Conservation (phyloP, 2,888 invertebrate genomes). For the Odontomyia ornata region DNA sequence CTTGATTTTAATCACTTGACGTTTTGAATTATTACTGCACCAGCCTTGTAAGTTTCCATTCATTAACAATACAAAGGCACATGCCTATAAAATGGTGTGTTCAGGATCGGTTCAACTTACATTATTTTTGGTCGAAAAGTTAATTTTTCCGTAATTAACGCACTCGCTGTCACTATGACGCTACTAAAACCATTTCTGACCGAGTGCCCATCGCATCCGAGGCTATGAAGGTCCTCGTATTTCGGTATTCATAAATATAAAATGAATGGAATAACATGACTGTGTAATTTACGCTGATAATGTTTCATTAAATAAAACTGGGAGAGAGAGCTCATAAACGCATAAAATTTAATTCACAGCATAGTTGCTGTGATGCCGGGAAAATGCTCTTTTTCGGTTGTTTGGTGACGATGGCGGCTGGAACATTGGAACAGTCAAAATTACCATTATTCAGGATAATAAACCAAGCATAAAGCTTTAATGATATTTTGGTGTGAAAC, state of each 20-base stretch:
- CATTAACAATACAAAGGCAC: not conserved
- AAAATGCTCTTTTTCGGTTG: not conserved
- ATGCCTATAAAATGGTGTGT: not conserved
- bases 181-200: not conserved
- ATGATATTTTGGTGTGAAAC: not conserved
- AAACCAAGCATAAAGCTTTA: constrained; percentile 32
- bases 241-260: not conserved
- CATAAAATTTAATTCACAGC: constrained; percentile 33
- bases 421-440: not conserved
- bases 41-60: not conserved
- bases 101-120: not conserved
- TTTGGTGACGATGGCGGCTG: not conserved
- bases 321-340: constrained; percentile 19
- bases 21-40: constrained; percentile 27
- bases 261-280: constrained; percentile 32
- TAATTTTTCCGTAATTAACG: constrained; percentile 24
- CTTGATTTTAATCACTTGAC: constrained; percentile 26
- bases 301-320: constrained; percentile 35
- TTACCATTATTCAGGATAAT: not conserved
- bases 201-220: not conserved
- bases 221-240: not conserved
- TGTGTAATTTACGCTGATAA: constrained; percentile 26
- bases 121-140: not conserved
- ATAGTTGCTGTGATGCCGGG: not conserved
- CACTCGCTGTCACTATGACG: not conserved